These are phyloP conservation scores for Dendrocincla tyrannina DNA, from an alignment of 2,797 vertebrate species.

Conservation along the genomic window DNA sequence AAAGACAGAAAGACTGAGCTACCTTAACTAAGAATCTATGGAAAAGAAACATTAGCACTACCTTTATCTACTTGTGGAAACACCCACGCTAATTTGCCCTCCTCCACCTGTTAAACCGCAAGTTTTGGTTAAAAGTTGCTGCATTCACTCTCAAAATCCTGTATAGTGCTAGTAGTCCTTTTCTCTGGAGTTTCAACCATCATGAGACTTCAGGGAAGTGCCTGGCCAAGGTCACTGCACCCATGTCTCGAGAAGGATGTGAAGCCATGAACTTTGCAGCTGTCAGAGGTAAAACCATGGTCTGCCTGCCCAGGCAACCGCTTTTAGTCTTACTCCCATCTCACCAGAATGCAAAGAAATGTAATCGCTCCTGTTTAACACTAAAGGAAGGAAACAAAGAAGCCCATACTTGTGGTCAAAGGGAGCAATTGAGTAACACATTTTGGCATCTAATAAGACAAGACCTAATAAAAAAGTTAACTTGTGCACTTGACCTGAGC, in stretches of 20 bases:
- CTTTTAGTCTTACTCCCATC: not conserved
- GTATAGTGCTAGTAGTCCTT: not conserved
- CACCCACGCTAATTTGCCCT: not conserved
- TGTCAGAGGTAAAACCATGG: not conserved
- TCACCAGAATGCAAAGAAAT: not conserved
- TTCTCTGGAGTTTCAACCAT: not conserved
- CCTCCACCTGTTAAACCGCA: not conserved
- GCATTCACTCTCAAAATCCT: not conserved
- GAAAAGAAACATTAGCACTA: not conserved
- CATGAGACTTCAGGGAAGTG: not conserved
- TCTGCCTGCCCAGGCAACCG: not conserved
- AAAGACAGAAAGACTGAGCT: not conserved
- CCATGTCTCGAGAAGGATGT: accelerated
- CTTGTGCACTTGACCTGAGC: not conserved
- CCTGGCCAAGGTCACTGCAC: not conserved
- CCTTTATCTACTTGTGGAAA: not conserved
- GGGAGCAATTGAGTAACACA: not conserved
- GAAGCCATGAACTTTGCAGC: accelerated
- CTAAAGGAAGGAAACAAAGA: not conserved
- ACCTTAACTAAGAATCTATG: not conserved
- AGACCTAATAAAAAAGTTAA: not conserved
- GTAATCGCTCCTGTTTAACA: not conserved
- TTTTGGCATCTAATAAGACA: not conserved
- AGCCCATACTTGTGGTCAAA: not conserved
- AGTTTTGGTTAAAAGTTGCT: not conserved